A percentile compares a stretch with the other conserved stretches of the same genome.
These are phyloP conservation scores for Elgaria multicarinata DNA, from an alignment of 2,113 vertebrate genomes.

Conservation along the genomic window DNA sequence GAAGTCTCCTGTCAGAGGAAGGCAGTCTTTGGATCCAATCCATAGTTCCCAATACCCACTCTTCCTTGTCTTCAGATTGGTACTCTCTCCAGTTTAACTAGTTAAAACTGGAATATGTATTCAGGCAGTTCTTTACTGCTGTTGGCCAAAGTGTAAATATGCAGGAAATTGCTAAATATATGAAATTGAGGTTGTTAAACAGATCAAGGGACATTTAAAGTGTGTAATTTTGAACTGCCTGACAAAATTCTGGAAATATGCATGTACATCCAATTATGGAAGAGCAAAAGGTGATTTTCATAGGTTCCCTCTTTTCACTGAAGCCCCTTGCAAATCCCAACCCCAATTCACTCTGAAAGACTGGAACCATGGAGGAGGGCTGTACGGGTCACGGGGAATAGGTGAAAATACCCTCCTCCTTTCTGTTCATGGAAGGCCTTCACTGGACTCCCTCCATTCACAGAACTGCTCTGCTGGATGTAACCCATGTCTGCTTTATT, in stretches of 20 bases:
- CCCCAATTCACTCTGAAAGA: neutral
- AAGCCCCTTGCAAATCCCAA: neutral
- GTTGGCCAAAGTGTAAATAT: neutral
- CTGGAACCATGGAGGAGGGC: too few species aligned
- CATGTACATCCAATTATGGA: neutral
- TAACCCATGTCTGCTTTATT: neutral
- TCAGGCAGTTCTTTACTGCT: neutral
- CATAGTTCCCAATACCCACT: accelerated
- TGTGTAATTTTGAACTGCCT: neutral
- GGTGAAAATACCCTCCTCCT: neutral
- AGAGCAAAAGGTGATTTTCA: neutral
- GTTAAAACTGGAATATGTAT: neutral
- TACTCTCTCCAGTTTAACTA: neutral
- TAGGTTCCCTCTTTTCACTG: neutral
- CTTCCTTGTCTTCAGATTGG: accelerated
- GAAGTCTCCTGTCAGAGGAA: neutral
- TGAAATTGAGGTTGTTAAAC: neutral
- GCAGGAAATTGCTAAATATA: neutral
- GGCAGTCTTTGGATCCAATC: neutral
- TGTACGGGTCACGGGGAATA: neutral
- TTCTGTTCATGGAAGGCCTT: neutral
- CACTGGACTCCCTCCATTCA: neutral
- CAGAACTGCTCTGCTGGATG: too few species aligned
- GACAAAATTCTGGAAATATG: neutral
- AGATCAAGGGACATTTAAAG: neutral